Evolutionary conservation across 1,140 invertebrate genomes (phyloP), one percentile per base, ranked within the genome.

Genomic region (Bombus superbus): DNA sequence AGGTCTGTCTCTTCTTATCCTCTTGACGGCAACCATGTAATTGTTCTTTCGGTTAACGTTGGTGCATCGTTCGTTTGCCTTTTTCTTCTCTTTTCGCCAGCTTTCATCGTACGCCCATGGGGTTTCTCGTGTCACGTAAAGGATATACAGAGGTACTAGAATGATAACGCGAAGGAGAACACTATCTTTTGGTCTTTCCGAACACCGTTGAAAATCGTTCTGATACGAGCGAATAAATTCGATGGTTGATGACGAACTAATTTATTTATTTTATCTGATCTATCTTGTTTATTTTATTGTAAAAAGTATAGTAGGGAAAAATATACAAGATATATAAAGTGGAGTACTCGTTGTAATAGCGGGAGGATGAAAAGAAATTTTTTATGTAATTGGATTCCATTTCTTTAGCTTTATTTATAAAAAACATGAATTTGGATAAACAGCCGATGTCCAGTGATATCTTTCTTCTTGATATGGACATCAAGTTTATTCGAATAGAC

Each of bases 1-100:
- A 94, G 93, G 93, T 91, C 93, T 86, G 83, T 90, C 88, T 90
- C 91, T 90, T 91, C 91, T 87, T 88, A 89, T 91, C 90, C 91
- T 91, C 91, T 87, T 88, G 80, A 53, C 18, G 1, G 59, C 87
- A 68, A 74, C 80, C 35, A 59, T 89, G 87, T 93, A 92, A 93
- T 94, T 93, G 90, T 92, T 93, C 92, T 90, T 93, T 88, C 90
- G 86, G 89, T 85, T 85, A 75, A 88, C 86, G 81, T 81, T 42
- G 25, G 38, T 78, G 59, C 85, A 68, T 68, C 64, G 15, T 68
- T 68, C 8, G 32, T 35, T 15, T 38, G 8, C 13, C 28, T 15
- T 42, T 22, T 74, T 47, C 40, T 69, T 64, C 32, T 18, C 18
- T 68, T 35, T 68, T 59, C 25, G 8, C 1, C 40, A 18, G n/a